Conservation (phyloP, 2,113 vertebrate genomes). For the Chitala chitala region DNA sequence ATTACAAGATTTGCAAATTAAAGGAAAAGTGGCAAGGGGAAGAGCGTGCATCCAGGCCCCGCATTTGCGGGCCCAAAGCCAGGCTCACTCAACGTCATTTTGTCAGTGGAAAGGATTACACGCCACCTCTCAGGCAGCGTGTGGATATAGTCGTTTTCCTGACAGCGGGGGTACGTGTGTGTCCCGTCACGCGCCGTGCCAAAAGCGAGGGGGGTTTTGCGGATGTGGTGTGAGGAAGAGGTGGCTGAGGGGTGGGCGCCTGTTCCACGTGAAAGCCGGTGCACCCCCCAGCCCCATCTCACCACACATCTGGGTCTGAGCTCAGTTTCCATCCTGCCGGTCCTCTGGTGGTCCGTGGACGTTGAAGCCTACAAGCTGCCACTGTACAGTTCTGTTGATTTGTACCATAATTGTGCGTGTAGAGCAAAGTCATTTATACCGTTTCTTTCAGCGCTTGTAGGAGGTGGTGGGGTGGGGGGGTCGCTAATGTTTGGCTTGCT, state of each 20-base stretch:
- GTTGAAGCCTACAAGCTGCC: constrained; percentile 34
- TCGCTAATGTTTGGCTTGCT: too few relatives aligned
- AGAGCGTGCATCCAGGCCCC: constrained; percentile 71
- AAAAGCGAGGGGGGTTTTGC: constrained; percentile 43
- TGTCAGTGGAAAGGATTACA: constrained; percentile 68
- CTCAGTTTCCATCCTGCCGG: constrained; percentile 36
- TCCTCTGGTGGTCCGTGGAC: constrained; percentile 40
- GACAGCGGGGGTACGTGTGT: constrained; percentile 49
- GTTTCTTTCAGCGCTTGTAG: too few relatives aligned
- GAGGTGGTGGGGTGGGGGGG: too few relatives aligned
- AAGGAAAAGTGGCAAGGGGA: constrained; percentile 78
- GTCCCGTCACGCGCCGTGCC: constrained; percentile 38
- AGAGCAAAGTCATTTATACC: too few relatives aligned
- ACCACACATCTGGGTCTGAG: constrained; percentile 42
- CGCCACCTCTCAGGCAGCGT: constrained; percentile 62
- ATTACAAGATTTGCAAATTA: constrained; percentile 97
- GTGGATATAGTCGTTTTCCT: constrained; percentile 59
- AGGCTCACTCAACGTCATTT: constrained; percentile 57
- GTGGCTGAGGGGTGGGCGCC: constrained; percentile 47
- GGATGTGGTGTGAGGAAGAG: too few relatives aligned
- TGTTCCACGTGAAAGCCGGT: constrained; percentile 38
- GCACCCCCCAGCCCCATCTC: constrained; percentile 26
- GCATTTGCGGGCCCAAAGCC: constrained; percentile 61
- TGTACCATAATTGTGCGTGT: constrained; percentile 4
- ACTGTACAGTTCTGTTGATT: constrained; percentile 19